phyloP scores from a whole-genome alignment of 2,888 invertebrate species.

The Cybosia mesomella region DNA sequence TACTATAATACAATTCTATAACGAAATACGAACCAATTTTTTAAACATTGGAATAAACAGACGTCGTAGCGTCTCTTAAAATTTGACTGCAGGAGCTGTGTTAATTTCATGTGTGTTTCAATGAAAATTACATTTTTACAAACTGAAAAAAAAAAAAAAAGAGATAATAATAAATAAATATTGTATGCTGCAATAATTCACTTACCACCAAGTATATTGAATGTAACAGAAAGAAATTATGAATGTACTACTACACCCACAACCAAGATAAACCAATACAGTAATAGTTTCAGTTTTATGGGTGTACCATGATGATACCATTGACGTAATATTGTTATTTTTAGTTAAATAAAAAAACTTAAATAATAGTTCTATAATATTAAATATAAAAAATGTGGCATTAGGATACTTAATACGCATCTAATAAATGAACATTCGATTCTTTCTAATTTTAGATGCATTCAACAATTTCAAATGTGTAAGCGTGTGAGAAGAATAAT shows the following conservation, averaged over 20 bases:
- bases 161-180: too few relatives aligned
- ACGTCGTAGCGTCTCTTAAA: conserved; percentile 42
- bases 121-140: conserved; percentile 82
- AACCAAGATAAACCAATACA: too few relatives aligned
- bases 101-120: conserved; percentile 75
- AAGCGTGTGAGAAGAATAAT: neutral
- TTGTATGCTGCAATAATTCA: too few relatives aligned
- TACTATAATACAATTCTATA: conserved; percentile 28
- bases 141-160: conserved; percentile 71
- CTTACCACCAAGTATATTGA: too few relatives aligned
- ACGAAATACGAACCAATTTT: conserved; percentile 30
- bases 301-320: too few relatives aligned
- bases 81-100: conserved; percentile 56
- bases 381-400: neutral
- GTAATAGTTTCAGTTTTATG: too few relatives aligned
- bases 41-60: conserved; percentile 42
- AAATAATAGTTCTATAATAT: too few relatives aligned
- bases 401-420: neutral
- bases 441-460: neutral
- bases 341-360: too few relatives aligned
- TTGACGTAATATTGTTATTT: too few relatives aligned
- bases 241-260: too few relatives aligned
- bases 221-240: too few relatives aligned
- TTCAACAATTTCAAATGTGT: neutral
- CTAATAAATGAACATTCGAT: too few relatives aligned